Evolutionary conservation across 92 coral and sea anemone species (phyloP).

Genomic region (Phymanthus crucifer): DNA sequence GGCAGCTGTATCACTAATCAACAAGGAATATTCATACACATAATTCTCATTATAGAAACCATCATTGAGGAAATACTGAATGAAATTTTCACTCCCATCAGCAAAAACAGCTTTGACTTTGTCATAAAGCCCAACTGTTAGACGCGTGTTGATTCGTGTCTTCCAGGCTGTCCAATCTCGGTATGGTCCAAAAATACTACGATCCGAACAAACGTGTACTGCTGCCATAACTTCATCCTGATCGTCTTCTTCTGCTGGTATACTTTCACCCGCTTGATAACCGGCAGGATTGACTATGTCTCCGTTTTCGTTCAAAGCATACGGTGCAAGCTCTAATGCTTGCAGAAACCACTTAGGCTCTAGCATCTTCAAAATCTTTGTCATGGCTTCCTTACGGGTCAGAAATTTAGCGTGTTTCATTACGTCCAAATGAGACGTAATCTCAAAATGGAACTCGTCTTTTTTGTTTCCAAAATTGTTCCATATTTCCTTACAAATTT

Average conservation of each 20-base stretch:
- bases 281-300: background rate
- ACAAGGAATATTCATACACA: constrained; percentile 22
- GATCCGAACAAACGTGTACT: constrained; percentile 8
- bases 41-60: constrained; percentile 47
- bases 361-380: background rate
- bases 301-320: constrained; percentile 3
- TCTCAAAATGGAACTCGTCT: background rate
- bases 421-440: constrained; percentile 5
- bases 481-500: constrained; percentile 26
- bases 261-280: background rate
- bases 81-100: constrained; percentile 40
- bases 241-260: constrained; percentile 5
- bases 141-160: constrained; percentile 13
- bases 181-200: constrained; percentile 20
- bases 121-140: constrained; percentile 2
- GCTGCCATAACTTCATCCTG: background rate
- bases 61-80: constrained; percentile 48
- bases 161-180: constrained; percentile 18
- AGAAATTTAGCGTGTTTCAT: constrained; percentile 1
- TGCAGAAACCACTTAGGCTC: constrained; percentile 21
- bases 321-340: background rate
- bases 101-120: constrained; percentile 41
- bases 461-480: constrained; percentile 3
- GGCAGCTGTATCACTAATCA: constrained; percentile 53
- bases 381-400: constrained; percentile 11